These are phyloP conservation scores for Lepisosteus osseus DNA, from an alignment of 2,113 vertebrate genomes.

Conservation along the genomic window DNA sequence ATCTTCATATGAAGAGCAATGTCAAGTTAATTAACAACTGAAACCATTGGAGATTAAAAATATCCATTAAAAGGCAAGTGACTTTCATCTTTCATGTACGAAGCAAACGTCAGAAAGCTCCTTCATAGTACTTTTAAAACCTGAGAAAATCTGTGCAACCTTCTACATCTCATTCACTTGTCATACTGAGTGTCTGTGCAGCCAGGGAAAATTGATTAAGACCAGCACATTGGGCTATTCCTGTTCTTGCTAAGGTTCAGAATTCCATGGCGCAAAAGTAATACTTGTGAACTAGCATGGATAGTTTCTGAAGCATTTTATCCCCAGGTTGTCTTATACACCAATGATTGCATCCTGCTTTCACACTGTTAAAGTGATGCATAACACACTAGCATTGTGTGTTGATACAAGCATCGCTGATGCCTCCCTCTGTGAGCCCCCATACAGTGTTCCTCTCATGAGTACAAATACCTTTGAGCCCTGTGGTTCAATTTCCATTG, in stretches of 20 bases:
- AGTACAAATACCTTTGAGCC: slow-evolving; percentile 39
- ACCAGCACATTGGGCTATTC: background rate
- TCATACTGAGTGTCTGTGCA: background rate
- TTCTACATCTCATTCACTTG: background rate
- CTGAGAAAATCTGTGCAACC: too few relatives aligned
- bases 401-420: slow-evolving; percentile 74
- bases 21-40: too few relatives aligned
- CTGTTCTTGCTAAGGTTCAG: background rate
- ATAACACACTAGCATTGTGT: slow-evolving; percentile 61
- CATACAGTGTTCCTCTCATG: background rate
- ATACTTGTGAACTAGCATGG: background rate
- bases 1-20: too few relatives aligned
- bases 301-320: slow-evolving; percentile 29
- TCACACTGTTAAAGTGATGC: slow-evolving; percentile 77
- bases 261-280: background rate
- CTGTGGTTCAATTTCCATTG: slow-evolving; percentile 66
- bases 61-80: too few relatives aligned
- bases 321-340: slow-evolving; percentile 57
- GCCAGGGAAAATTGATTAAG: background rate
- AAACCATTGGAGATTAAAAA: too few relatives aligned
- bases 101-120: too few relatives aligned
- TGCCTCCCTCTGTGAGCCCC: slow-evolving; percentile 40
- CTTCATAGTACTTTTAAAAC: too few relatives aligned
- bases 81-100: too few relatives aligned
- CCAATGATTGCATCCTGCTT: slow-evolving; percentile 54